phyloP scores from a whole-genome alignment of 2,797 vertebrate species.

The Picus viridis region DNA sequence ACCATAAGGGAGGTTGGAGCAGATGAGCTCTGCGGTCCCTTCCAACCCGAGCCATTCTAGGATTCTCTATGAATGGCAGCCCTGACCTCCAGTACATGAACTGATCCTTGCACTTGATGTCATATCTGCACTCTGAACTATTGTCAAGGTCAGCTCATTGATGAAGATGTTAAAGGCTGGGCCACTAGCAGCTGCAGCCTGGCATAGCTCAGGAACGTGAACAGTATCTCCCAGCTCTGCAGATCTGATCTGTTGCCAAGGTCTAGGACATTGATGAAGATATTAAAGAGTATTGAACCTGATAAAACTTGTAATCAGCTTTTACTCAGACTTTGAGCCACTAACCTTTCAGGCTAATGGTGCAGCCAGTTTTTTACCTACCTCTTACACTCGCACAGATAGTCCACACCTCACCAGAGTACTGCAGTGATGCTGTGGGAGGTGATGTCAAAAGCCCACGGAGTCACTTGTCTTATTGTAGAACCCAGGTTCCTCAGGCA shows the following conservation, averaged over 20 bases:
- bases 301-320: background rate
- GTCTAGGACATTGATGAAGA: background rate
- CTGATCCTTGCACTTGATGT: background rate
- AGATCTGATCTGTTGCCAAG: background rate
- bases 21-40: no score
- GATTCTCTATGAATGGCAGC: background rate
- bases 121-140: background rate
- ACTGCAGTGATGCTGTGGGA: background rate
- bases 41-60: background rate
- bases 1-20: no score
- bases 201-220: background rate
- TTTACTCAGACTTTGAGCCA: background rate
- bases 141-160: background rate
- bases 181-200: background rate
- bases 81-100: background rate
- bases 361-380: background rate
- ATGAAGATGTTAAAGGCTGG: background rate
- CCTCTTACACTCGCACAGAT: background rate
- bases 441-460: background rate
- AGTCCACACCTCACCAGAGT: background rate
- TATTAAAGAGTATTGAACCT: background rate
- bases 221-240: background rate
- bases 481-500: background rate
- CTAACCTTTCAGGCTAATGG: background rate
- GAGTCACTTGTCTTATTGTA: background rate